Conservation (phyloP, 2,113 vertebrate genomes). For the Dicentrarchus labrax region DNA sequence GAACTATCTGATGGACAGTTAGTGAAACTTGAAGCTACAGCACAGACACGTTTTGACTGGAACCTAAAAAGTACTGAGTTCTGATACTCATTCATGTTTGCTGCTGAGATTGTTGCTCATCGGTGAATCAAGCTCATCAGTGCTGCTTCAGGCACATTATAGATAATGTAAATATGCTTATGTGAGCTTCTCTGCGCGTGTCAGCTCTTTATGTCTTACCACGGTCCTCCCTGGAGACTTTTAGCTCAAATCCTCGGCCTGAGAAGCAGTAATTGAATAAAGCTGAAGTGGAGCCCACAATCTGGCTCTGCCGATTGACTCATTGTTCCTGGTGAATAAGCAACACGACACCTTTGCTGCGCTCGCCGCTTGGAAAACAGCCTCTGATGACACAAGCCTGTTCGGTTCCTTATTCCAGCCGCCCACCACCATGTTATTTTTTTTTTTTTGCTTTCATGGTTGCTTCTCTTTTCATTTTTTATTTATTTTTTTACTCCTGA, state of each 20-base stretch:
- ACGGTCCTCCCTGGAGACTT: slow-evolving; percentile 40
- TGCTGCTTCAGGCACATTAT: neutral
- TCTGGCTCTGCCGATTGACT: slow-evolving; percentile 57
- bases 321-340: slow-evolving; percentile 73
- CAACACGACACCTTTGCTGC: slow-evolving; percentile 65
- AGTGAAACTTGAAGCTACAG: neutral
- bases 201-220: neutral
- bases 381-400: slow-evolving; percentile 63
- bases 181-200: neutral
- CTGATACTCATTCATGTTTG: neutral
- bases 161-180: neutral
- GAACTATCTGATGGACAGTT: neutral
- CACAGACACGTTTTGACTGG: neutral
- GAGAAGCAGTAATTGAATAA: slow-evolving; percentile 69
- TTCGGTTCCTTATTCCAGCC: slow-evolving; percentile 63
- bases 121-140: neutral
- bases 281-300: slow-evolving; percentile 30
- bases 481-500: slow-evolving; percentile 60
- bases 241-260: slow-evolving; percentile 44
- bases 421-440: slow-evolving; percentile 62
- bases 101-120: neutral
- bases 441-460: neutral
- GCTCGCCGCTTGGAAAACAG: slow-evolving; percentile 59
- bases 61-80: neutral
- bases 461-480: slow-evolving; percentile 28